A percentile compares a stretch with the other conserved stretches of the same genome.
Evolutionary conservation across 2,888 invertebrate species (phyloP).

Genomic region (Amphipoea oculea): DNA sequence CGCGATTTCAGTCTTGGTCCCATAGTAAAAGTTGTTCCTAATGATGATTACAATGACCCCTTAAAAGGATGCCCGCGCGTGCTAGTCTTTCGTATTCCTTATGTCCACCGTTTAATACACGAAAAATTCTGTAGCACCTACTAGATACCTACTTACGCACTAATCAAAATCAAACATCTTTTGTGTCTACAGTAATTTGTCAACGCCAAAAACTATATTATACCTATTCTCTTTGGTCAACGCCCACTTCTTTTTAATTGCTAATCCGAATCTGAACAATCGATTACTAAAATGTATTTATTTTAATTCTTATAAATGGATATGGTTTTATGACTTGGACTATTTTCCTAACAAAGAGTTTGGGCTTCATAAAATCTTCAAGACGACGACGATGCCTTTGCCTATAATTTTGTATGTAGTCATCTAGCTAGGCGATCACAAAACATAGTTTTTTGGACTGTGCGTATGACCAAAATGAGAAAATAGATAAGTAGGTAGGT

Average conservation of each 20-base stretch:
- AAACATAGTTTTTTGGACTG: not conserved
- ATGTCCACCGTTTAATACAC: not conserved
- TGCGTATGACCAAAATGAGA: not conserved
- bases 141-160: not conserved
- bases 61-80: too few relatives aligned
- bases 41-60: too few relatives aligned
- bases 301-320: not conserved
- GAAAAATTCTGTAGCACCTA: not conserved
- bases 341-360: slow-evolving; percentile 1
- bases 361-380: not conserved
- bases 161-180: not conserved
- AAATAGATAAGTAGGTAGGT: not conserved
- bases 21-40: too few relatives aligned
- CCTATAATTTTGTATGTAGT: not conserved
- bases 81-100: not conserved
- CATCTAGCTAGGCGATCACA: not conserved
- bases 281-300: slow-evolving; percentile 1
- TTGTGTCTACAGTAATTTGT: not conserved
- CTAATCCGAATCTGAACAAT: slow-evolving; percentile 19
- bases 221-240: not conserved
- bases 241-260: slow-evolving; percentile 35
- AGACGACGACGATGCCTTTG: not conserved
- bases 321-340: not conserved
- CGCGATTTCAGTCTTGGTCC: too few relatives aligned
- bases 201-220: slow-evolving; percentile 24